phyloP scores from a whole-genome alignment of 2,888 invertebrate genomes.

The Helicoverpa assulta region DNA sequence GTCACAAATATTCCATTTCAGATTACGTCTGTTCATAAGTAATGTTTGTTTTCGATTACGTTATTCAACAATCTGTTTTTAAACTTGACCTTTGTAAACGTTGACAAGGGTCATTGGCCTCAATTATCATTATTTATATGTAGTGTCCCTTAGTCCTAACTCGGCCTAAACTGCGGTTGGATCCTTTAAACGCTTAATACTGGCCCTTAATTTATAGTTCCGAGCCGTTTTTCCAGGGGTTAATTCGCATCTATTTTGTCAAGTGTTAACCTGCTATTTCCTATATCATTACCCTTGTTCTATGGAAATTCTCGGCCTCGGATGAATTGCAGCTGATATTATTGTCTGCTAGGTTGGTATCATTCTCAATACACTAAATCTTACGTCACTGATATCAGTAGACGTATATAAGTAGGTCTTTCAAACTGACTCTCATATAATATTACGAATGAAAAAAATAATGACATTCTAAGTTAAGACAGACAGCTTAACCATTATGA shows the following conservation, averaged over 20 bases:
- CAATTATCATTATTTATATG: background rate
- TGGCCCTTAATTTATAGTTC: background rate
- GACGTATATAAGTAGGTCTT: too few species aligned
- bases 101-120: constrained; percentile 21
- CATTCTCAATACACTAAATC: too few species aligned
- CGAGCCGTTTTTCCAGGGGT: background rate
- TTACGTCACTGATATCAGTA: too few species aligned
- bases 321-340: too few species aligned
- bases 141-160: background rate
- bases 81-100: constrained; percentile 24
- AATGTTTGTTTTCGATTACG: constrained; percentile 35
- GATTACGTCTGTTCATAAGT: background rate
- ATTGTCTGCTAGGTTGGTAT: too few species aligned
- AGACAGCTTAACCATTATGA: too few species aligned
- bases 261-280: background rate
- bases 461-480: too few species aligned
- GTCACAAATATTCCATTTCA: too few species aligned
- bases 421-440: too few species aligned
- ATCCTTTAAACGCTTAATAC: background rate
- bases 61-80: constrained; percentile 25
- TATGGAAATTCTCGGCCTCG: too few species aligned
- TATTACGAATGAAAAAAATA: too few species aligned
- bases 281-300: too few species aligned
- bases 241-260: background rate
- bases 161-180: background rate